Evolutionary conservation across 2,888 invertebrate species (phyloP), one percentile per base, ranked within the genome.

Genomic region (Pseudeuparius sepicola): DNA sequence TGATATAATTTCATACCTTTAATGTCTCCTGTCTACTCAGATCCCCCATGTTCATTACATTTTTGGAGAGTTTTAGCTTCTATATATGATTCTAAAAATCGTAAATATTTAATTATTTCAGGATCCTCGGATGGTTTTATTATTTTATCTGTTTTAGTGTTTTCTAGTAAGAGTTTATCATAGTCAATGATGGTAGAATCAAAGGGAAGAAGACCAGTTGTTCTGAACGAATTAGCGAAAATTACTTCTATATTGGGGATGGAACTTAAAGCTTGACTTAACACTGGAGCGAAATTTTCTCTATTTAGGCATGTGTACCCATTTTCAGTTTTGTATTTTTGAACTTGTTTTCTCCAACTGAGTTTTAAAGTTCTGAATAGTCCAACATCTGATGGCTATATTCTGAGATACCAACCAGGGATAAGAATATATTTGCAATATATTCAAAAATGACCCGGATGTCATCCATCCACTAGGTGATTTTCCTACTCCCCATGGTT

Each of bases 261-360:
- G 13, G 26, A 10, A 11, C 34, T 25, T 16, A 28, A 23, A 16
- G 37, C 27, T 37, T 28, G 16, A n/a, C 29, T 10, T 11, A 37
- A 27, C 10, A 37, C n/a, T 7, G 17, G 7, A 13, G 30, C 29
- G 23, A 39, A 39, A 25, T 24, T 39, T 14, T 30, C 24, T 16
- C 31, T 38, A 23, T 30, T 31, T 23, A 34, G 16, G 4, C 17
- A 9, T 25, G 13, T 18, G n/a, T 18, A 16, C 4, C 25, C 10
- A 25, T 33, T 34, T 24, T 35, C 26, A 14, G 23, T 36, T 26
- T 32, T 37, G 17, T 27, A 40, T 14, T 31, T 34, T 24, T 37
- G 30, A 30, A 40, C 15, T 20, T 30, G 25, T 12, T 28, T 40
- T 34, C 34, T 40, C n/a, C n/a, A n/a, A n/a, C n/a, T n/a, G n/a